phyloP scores from a whole-genome alignment of 2,888 invertebrate genomes.

The Heteromyza rotundicornis region DNA sequence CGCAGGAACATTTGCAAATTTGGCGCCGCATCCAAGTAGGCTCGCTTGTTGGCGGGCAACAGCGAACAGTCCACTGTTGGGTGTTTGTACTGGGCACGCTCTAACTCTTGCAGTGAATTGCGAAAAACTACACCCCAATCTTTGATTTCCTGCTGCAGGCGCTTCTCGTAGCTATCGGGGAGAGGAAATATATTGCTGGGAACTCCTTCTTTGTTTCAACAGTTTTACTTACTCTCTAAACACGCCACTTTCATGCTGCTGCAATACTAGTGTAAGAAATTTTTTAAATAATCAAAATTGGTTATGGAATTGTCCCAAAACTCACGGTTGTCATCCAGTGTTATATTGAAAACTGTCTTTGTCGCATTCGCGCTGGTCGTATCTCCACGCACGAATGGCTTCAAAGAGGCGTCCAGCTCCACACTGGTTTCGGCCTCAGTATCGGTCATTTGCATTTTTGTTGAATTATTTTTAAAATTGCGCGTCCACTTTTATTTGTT shows the following conservation, averaged over 20 bases:
- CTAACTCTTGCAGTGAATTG: neutral
- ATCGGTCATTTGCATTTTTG: slow-evolving; percentile 23
- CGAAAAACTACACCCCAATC: slow-evolving; percentile 37
- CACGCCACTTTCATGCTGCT: slow-evolving; percentile 23
- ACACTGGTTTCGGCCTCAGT: slow-evolving; percentile 36
- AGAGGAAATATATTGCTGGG: too few relatives aligned
- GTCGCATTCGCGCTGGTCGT: slow-evolving; percentile 21
- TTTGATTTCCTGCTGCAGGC: slow-evolving; percentile 37
- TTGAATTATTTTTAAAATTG: neutral
- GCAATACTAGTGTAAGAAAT: slow-evolving; percentile 2
- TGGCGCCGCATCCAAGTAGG: slow-evolving; percentile 41
- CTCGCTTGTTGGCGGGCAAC: slow-evolving; percentile 43
- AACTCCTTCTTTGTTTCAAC: too few relatives aligned
- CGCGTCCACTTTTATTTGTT: too few relatives aligned
- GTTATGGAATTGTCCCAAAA: neutral
- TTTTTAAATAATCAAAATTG: neutral
- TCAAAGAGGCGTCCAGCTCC: slow-evolving; percentile 27
- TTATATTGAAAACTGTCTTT: slow-evolving; percentile 42
- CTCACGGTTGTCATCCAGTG: slow-evolving; percentile 37
- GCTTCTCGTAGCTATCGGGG: slow-evolving; percentile 40
- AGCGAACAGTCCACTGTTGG: slow-evolving; percentile 28
- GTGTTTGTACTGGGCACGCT: slow-evolving; percentile 26
- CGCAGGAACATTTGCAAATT: slow-evolving; percentile 44
- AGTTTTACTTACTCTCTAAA: slow-evolving; percentile 34
- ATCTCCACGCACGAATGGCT: neutral